phyloP scores from a whole-genome alignment of 2,797 vertebrate species.

The Myoxocephalus aenaeus region DNA sequence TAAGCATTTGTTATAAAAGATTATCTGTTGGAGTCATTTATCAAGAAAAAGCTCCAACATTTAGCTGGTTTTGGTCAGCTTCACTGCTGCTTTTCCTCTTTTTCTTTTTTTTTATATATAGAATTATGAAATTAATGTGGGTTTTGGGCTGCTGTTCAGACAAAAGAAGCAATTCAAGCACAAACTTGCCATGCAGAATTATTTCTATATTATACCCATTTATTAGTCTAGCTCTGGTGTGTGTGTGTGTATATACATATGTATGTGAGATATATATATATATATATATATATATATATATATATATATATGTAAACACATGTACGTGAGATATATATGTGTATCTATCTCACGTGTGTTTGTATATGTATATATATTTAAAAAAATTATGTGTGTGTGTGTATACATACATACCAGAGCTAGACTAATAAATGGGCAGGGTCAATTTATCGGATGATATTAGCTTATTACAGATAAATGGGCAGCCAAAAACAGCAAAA shows the following conservation, averaged over 20 bases:
- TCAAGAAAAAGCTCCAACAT: neutral
- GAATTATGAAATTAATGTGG: neutral
- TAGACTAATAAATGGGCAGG: neutral
- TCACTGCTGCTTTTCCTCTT: neutral
- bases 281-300: no score
- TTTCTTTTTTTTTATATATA: neutral
- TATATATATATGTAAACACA: no score
- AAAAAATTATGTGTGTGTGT: no score
- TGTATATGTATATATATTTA: no score
- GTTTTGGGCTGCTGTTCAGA: neutral
- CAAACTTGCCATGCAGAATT: neutral
- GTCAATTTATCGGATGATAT: neutral
- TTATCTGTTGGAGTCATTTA: conserved; percentile 1
- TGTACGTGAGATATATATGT: no score
- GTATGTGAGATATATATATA: no score
- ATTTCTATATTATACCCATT: neutral
- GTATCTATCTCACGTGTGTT: no score
- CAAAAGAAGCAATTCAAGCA: conserved; percentile 4
- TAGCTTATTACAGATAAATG: neutral
- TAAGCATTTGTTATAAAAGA: neutral
- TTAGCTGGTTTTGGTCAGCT: neutral
- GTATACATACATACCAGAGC: neutral
- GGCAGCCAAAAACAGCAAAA: neutral
- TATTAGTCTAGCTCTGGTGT: no score
- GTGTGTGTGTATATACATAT: no score